Base-by-base conservation (phyloP, 2,888 invertebrate genomes). In the Ferdinandea cuprea region DNA sequence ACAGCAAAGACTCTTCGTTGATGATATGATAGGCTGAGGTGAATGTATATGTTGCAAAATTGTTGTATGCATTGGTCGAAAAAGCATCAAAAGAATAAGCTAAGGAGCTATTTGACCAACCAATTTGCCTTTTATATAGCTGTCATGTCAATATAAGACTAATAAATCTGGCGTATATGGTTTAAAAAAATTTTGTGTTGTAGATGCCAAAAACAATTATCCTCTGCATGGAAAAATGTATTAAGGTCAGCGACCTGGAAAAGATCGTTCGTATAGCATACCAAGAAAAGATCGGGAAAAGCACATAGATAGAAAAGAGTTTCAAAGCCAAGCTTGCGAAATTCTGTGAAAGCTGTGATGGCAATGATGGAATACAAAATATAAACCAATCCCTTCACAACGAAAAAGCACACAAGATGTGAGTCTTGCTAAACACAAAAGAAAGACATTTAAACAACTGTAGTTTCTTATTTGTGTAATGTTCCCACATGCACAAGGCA, bases 101-200 rank as follows among this genome's bases (percentile, higher is more conserved):
- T n/a, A n/a, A n/a, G n/a, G n/a, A n/a, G 15, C 15, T 66, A 6
- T 52, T 66, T 17, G 52, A 54, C 40, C 40, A 66, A 9, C 37
- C 17, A 25, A 30, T 48, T n/a, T 63, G 44, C 63, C 7, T 63
- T 63, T 32, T 63, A 63, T 15, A 25, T 35, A n/a, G 52, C 50
- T 11, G 37, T 50, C 21, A 50, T 65, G 52, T 65, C 69, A 71
- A 85, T 17, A 86, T 86, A 87, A 87, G 17, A 86, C 87, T 21
- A 85, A 76, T 5, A 89, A 89, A 71, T 88, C 87, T 4, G 86
- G 25, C 81, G n/a, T 87, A 87, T 84, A 87, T 86, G 69, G 87
- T 85, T 19, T 78, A 86, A 5, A 87, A 86, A 66, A 72, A 81
- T 32, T 89, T 88, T 0, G 89, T 42, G 40, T 68, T 25, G 46